These are phyloP conservation scores for Drosophila tripunctata DNA, from an alignment of 2,888 invertebrate genomes.

Conservation along the genomic window DNA sequence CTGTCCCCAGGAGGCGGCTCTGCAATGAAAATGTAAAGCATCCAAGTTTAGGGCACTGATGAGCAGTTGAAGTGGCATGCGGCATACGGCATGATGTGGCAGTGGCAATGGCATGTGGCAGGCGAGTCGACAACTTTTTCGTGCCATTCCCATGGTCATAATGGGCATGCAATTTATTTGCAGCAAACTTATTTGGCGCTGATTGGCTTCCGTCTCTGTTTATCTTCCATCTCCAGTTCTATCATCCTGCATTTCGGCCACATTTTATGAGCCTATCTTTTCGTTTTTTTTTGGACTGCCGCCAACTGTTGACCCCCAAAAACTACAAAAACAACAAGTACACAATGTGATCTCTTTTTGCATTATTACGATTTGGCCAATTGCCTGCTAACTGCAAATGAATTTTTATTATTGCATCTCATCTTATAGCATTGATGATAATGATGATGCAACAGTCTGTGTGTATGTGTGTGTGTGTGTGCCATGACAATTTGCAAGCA, in stretches of 20 bases:
- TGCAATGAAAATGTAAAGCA: conserved; percentile 74
- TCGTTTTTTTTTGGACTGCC: conserved; percentile 51
- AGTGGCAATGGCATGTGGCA: background rate
- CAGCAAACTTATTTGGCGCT: conserved; percentile 68
- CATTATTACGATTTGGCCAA: conserved; percentile 32
- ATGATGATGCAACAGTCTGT: conserved; percentile 28
- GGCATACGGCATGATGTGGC: conserved; percentile 1
- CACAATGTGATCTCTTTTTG: conserved; percentile 9
- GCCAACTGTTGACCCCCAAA: conserved; percentile 42
- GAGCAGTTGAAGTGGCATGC: conserved; percentile 26
- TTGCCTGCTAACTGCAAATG: conserved; percentile 67
- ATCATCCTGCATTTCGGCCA: conserved; percentile 29
- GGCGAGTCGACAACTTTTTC: conserved; percentile 26
- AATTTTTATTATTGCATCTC: conserved; percentile 31
- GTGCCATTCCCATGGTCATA: conserved; percentile 39
- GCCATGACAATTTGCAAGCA: conserved; percentile 18
- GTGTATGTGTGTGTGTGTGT: no score
- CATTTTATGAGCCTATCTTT: conserved; percentile 27
- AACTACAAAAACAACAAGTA: conserved; percentile 33
- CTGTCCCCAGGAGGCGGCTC: conserved; percentile 32
- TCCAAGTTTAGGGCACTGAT: conserved; percentile 33
- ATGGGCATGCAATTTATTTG: conserved; percentile 71
- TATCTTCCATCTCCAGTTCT: background rate
- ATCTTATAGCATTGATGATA: background rate
- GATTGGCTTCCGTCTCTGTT: conserved; percentile 58